Percentiles rank a stretch among this genome's conserved stretches.
These are phyloP conservation scores for Ageneiosus marmoratus DNA, from an alignment of 2,113 vertebrate species.

Conservation along the genomic window DNA sequence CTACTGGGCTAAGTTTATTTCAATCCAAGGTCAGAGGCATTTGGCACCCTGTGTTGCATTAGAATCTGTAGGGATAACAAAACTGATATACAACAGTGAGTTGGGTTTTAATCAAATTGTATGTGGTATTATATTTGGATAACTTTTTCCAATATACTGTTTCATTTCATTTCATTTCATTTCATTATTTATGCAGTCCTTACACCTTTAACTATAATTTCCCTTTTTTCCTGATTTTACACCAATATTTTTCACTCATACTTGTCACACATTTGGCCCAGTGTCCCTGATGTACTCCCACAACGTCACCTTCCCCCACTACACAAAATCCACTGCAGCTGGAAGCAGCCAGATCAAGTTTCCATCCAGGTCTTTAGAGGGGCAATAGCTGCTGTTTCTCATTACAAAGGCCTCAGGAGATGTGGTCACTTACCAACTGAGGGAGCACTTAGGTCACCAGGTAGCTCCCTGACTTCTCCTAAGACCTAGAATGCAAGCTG, in stretches of 20 bases:
- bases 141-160: neutral
- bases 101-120: neutral
- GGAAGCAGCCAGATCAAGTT: constrained; percentile 37
- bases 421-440: constrained; percentile 39
- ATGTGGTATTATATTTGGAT: neutral
- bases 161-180: no score
- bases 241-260: neutral
- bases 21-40: constrained; percentile 45
- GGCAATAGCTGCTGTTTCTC: constrained; percentile 47
- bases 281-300: constrained; percentile 25
- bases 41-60: constrained; percentile 22
- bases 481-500: constrained; percentile 7
- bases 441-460: constrained; percentile 45
- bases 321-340: constrained; percentile 39
- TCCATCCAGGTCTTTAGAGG: constrained; percentile 30
- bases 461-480: constrained; percentile 29
- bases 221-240: neutral
- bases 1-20: constrained; percentile 39
- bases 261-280: constrained; percentile 26
- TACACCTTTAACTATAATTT: neutral
- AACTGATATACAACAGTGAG: neutral
- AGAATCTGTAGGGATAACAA: neutral
- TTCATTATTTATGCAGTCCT: neutral
- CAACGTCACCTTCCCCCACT: constrained; percentile 33
- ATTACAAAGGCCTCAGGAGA: constrained; percentile 44